Percentiles rank a stretch among this genome's conserved stretches.
phyloP scores from a whole-genome alignment of 2,113 vertebrate species.

The Marcusenius ussheri region DNA sequence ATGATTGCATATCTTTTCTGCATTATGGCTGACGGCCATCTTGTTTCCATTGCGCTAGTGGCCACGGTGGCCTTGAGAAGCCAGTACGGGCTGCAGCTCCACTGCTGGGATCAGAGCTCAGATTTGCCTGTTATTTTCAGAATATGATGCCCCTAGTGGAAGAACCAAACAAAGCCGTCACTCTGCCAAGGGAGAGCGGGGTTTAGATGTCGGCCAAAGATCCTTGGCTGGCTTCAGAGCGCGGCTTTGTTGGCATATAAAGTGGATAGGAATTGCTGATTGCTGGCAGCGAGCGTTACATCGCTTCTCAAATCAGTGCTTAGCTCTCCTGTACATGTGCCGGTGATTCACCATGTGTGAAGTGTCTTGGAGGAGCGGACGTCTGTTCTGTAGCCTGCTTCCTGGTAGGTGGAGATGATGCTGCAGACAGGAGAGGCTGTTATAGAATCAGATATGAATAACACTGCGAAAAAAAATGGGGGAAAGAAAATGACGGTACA shows the following conservation, averaged over 20 bases:
- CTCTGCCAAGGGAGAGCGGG: neutral
- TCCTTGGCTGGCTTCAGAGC: neutral
- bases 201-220: neutral
- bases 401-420: neutral
- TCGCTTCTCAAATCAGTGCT: neutral
- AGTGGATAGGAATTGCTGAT: neutral
- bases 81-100: neutral
- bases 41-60: neutral
- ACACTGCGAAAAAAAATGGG: neutral
- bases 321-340: neutral
- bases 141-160: neutral
- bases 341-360: neutral
- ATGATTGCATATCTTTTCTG: neutral
- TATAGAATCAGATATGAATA: neutral
- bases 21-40: neutral
- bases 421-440: neutral
- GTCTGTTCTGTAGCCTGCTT: neutral
- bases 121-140: neutral
- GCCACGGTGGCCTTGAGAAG: neutral
- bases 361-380: neutral
- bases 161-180: neutral
- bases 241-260: neutral
- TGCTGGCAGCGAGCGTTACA: neutral
- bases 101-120: neutral
- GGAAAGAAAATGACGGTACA: neutral